phyloP scores from a whole-genome alignment of 2,888 invertebrate genomes.

The Lepidocyrtoides sp. region DNA sequence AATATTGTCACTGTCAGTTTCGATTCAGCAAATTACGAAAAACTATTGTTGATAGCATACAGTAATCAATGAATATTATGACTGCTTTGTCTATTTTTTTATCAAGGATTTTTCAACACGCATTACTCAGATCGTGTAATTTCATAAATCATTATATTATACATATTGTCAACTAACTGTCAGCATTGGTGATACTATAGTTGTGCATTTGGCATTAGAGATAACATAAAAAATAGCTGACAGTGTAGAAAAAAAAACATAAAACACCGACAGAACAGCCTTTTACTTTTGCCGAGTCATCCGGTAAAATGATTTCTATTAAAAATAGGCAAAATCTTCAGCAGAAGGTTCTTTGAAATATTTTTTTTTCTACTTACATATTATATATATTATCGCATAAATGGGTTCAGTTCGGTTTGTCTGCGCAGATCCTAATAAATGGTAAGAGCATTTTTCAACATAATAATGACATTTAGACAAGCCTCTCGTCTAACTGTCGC shows the following conservation, averaged over 20 bases:
- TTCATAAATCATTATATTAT: slow-evolving; percentile 36
- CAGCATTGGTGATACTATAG: too few species aligned
- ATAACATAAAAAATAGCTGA: not conserved
- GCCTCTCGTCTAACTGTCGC: not conserved
- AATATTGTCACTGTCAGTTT: slow-evolving; percentile 60
- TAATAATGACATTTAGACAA: slow-evolving; percentile 38
- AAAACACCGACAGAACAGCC: not conserved
- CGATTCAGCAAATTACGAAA: slow-evolving; percentile 59
- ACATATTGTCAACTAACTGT: too few species aligned
- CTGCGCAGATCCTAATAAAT: too few species aligned
- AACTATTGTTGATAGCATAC: slow-evolving; percentile 16
- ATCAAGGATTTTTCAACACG: not conserved
- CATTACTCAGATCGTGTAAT: not conserved
- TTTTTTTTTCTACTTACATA: not conserved
- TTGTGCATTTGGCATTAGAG: too few species aligned
- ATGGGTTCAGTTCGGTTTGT: not conserved
- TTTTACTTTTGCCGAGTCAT: not conserved
- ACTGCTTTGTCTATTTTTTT: not conserved
- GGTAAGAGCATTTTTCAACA: not conserved
- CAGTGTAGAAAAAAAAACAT: too few species aligned
- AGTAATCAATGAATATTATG: slow-evolving; percentile 20
- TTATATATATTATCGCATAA: not conserved
- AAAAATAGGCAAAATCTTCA: too few species aligned
- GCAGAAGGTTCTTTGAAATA: too few species aligned
- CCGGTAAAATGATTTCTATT: slow-evolving; percentile 34